Evolutionary conservation across 2,888 invertebrate genomes (phyloP).

Genomic region (Orgyia antiqua): DNA sequence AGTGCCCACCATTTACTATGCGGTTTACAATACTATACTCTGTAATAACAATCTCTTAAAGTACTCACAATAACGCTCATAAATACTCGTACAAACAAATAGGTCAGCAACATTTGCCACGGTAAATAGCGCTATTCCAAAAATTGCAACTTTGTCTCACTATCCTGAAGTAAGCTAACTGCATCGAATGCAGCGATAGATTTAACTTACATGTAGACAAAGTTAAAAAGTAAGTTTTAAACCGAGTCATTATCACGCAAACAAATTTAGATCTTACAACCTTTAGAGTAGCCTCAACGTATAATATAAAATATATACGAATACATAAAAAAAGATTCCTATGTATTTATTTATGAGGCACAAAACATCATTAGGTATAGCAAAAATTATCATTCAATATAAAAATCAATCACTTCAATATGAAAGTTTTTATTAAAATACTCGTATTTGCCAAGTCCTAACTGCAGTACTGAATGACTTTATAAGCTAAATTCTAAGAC

Average conservation of each 20-base stretch:
- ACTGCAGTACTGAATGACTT: too few species aligned
- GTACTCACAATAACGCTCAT: too few species aligned
- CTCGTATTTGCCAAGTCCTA: too few species aligned
- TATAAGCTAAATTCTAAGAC: too few species aligned
- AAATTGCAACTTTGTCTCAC: constrained; percentile 62
- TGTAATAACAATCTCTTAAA: too few species aligned
- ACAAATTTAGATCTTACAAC: constrained; percentile 45
- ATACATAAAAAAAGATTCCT: too few species aligned
- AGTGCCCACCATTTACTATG: too few species aligned
- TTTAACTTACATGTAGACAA: constrained; percentile 50
- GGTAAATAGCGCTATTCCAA: constrained; percentile 32
- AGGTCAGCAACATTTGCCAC: constrained; percentile 53
- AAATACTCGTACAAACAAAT: constrained; percentile 45
- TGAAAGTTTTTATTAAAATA: too few species aligned
- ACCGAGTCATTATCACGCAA: constrained; percentile 47
- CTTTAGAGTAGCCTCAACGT: background rate
- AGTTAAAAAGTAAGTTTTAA: constrained; percentile 49
- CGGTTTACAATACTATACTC: too few species aligned
- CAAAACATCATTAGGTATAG: background rate
- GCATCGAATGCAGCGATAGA: constrained; percentile 45
- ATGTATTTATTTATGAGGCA: background rate
- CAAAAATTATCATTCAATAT: too few species aligned
- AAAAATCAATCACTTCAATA: too few species aligned
- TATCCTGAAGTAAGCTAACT: constrained; percentile 46
- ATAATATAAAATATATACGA: too few species aligned